Evolutionary conservation across 2,113 vertebrate genomes (phyloP), one percentile per base, ranked within the genome.

Genomic region (Crotophaga sulcirostris): DNA sequence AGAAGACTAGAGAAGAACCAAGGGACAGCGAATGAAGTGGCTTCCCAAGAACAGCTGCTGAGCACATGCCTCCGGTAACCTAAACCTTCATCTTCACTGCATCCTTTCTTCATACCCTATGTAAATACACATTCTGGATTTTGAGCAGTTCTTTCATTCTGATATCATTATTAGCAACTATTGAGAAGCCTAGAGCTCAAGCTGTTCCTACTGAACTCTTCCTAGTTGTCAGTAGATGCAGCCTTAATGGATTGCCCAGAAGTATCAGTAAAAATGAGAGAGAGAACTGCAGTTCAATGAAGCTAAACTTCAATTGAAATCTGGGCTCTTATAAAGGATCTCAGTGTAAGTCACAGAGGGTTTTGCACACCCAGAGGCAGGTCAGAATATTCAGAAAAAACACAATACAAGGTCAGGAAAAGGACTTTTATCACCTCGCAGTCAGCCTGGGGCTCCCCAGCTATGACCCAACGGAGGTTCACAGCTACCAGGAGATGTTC

Each of bases 301-400:
- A 54, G 45, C 85, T 91, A 90, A 92, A 82, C 36, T 63, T 85
- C 77, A 93, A 91, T 89, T 76, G 69, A 74, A 82, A 92, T 69
- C 91, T 76, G 36, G 24, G 40, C 54, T 24, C 44, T 83, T 83
- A 63, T 11, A 83, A 88, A 70, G 45, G 51, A 72, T 31, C 31
- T 89, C 9, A 23, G 13, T 42, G 40, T 42, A 42, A 42, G 40
- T 10, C 10, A 42, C 13, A 13, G 13, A 13, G 40, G 40, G 40
- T 13, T 42, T 13, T 42, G 40, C 40, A 42, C 40, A 10, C 40
- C 40, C 40, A 42, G 40, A 42, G 40, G 40, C 40, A 42, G 40
- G 40, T 42, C 10, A 42, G 40, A 42, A 42, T 42, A 42, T 42
- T 10, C 40, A 42, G 40, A 42, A 42, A 42, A n/a, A n/a, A n/a